Evolutionary conservation across 2,797 vertebrate species (phyloP), one percentile per base, ranked within the genome.

Genomic region (Menidia menidia): DNA sequence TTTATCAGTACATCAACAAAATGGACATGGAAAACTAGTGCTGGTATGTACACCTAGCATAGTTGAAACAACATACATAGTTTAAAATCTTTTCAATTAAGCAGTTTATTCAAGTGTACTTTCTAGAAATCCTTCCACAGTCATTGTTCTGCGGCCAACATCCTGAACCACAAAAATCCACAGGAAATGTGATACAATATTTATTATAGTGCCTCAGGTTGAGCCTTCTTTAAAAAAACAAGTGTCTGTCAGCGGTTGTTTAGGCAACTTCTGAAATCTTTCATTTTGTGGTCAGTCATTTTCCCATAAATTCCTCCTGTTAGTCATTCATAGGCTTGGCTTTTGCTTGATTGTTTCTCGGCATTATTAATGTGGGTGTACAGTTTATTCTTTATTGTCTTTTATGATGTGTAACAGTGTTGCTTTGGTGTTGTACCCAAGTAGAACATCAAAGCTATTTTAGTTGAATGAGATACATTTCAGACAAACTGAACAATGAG

Each of bases 171-270:
- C 50, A 88, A 78, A 88, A 90, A 78, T 75, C 75, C 81, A 86
- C 87, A 91, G 90, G 86, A 93, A 93, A 92, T 92, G 80, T 80
- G 83, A 89, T 88, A 74, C 86, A 87, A 90, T 84, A 81, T 89
- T 89, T 76, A 87, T 90, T 92, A 93, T 94, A 87, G 91, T 93
- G 84, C 77, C 70, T 90, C 90, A 92, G 88, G 88, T 93, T 83
- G 76, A 70, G 71, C 73, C 77, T 57, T 66, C 57, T 61, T 69
- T 55, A 19, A 51, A 25, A 71, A 73, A 89, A 84, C 86, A 89
- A 86, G 67, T 87, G 80, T 87, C 81, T 90, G 86, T 92, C 88
- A 91, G 82, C 88, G 80, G 71, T 67, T 84, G 54, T 83, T 81
- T 80, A 83, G 69, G 68, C 73, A 64, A 60, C 51, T 71, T 64